Evolutionary conservation across 2,113 vertebrate species (phyloP), one percentile per base, ranked within the genome.

Genomic region (Chaetorhynchus papuensis): DNA sequence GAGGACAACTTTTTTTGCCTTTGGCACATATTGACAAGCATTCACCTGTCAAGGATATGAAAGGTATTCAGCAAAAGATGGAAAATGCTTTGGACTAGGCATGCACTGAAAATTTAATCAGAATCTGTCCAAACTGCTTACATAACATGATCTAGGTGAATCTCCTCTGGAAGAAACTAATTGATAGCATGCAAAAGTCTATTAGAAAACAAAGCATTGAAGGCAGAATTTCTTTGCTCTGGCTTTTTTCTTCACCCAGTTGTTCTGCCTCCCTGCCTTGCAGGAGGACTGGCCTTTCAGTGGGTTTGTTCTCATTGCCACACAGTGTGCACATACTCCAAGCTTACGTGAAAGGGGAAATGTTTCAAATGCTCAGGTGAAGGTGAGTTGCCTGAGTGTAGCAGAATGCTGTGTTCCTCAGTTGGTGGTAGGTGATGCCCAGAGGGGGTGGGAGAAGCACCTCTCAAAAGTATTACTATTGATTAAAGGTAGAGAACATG

Each of bases 371-470:
- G 35, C 54, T n/a, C 39, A 30, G 39, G 19, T 33, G 54, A 53
- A 77, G 59, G 30, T 22, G n/a, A 60, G 15, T 37, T 60, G 15
- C 10, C 23, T 10, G 20, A 19, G 30, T 11, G 6, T 26, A 54
- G 47, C 52, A 63, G 22, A 93, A 41, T 78, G n/a, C 45, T 86
- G n/a, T 53, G 16, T 61, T 81, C 24, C 42, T 7, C 16, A 15
- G 26, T 6, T 41, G 11, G 1, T 86, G 53, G 20, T 27, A 11
- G 19, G 13, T 16, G 5, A 61, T 39, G 23, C 8, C 30, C 35
- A 2, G 39, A 1, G 1, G 5, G 14, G 5, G 4, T 10, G 24
- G 2, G 49, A 30, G 22, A 28, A 42, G 14, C 41, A 13, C 39
- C 2, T 45, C 50, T 90, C 35, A 26, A 47, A 68, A 78, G 47